Percentiles rank a stretch among this genome's conserved stretches.
Evolutionary conservation across 2,888 invertebrate genomes (phyloP).

Genomic region (Merodon equestris): DNA sequence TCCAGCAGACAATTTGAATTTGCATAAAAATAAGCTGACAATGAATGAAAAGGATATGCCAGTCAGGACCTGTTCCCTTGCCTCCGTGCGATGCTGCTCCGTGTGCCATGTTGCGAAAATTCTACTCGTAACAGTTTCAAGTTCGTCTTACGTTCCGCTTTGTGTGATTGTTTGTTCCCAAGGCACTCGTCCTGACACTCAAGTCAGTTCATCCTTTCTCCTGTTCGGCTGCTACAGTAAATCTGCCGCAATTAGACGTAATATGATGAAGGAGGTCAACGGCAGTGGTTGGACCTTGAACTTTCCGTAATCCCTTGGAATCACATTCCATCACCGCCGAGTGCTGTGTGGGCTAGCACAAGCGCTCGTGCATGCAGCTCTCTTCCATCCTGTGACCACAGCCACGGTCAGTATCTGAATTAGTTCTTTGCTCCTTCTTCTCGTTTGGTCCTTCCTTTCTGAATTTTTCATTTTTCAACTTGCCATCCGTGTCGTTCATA

Average conservation of each 20-base stretch:
- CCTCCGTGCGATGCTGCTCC: slow-evolving; percentile 7
- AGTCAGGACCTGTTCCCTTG: slow-evolving; percentile 32
- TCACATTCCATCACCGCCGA: background rate
- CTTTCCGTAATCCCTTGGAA: slow-evolving; percentile 42
- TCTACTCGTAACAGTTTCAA: slow-evolving; percentile 52
- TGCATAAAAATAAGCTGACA: slow-evolving; percentile 67
- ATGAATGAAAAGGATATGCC: slow-evolving; percentile 65
- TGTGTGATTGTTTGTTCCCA: too few relatives aligned
- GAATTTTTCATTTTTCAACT: background rate
- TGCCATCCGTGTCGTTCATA: slow-evolving; percentile 28
- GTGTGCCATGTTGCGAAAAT: too few relatives aligned
- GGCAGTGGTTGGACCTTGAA: slow-evolving; percentile 55
- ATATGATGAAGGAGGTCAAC: slow-evolving; percentile 41
- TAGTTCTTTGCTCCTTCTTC: too few relatives aligned
- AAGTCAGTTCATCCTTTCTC: too few relatives aligned
- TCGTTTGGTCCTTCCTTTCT: background rate
- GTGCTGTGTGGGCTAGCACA: background rate
- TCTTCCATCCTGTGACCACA: too few relatives aligned
- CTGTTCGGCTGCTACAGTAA: slow-evolving; percentile 51
- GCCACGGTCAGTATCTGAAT: too few relatives aligned
- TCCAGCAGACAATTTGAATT: slow-evolving; percentile 65
- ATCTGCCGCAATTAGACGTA: slow-evolving; percentile 64
- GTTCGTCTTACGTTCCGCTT: slow-evolving; percentile 61
- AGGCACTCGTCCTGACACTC: too few relatives aligned
- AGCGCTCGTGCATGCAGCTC: background rate